A percentile compares a stretch with the other conserved stretches of the same genome.
phyloP scores from a whole-genome alignment of 2,113 vertebrate species.

The Halichoeres trimaculatus region DNA sequence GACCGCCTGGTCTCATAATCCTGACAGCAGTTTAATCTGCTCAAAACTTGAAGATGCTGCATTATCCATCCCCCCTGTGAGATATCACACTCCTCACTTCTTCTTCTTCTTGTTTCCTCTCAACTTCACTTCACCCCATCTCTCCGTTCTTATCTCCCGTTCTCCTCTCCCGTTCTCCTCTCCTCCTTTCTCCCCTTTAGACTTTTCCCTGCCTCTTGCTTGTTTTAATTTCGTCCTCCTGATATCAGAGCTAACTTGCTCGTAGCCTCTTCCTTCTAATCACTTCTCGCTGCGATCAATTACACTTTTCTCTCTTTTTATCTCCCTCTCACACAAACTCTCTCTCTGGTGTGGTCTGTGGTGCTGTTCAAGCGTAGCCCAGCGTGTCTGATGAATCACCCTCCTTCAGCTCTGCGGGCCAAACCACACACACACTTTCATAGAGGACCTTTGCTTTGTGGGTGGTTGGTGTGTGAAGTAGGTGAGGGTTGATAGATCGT shows the following conservation, averaged over 20 bases:
- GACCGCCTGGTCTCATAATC: not conserved
- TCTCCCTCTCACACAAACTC: not conserved
- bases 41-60: not conserved
- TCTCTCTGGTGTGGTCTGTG: slow-evolving; percentile 4
- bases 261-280: not conserved
- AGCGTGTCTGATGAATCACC: slow-evolving; percentile 52
- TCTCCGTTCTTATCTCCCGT: not conserved
- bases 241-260: not conserved
- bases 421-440: slow-evolving; percentile 9
- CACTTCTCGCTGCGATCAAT: not conserved
- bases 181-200: not conserved
- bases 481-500: slow-evolving; percentile 43
- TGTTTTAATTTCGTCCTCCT: slow-evolving; percentile 15
- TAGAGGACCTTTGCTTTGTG: not conserved
- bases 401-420: slow-evolving; percentile 7
- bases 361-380: slow-evolving; percentile 20
- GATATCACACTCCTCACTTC: not conserved
- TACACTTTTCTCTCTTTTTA: not conserved
- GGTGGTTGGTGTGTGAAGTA: not conserved
- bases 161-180: not conserved
- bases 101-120: not conserved
- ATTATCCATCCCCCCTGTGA: not conserved
- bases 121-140: not conserved
- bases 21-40: slow-evolving; percentile 26
- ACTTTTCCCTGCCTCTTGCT: not conserved